These are phyloP conservation scores for Carollia perspicillata DNA, from an alignment of 2,113 vertebrate genomes.

Conservation along the genomic window DNA sequence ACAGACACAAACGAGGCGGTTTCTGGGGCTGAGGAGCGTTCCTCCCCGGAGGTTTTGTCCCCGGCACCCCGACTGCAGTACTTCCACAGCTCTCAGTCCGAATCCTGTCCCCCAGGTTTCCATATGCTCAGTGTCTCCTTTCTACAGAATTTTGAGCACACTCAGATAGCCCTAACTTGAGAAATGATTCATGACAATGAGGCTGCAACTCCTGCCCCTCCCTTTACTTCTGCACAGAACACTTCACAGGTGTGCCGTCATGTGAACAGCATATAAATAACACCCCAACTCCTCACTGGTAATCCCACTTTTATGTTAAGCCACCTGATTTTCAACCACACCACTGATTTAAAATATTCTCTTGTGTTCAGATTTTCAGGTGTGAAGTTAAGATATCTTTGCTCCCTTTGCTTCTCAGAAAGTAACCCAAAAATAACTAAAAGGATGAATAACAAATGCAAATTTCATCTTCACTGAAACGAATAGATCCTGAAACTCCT, in stretches of 20 bases:
- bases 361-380: neutral
- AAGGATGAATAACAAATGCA: neutral
- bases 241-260: neutral
- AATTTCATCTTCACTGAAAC: neutral
- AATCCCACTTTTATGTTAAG: neutral
- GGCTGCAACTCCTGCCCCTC: neutral
- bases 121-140: neutral
- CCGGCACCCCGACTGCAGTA: neutral
- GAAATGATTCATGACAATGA: neutral
- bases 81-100: neutral
- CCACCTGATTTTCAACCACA: neutral
- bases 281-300: neutral
- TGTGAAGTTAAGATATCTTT: neutral
- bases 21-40: neutral
- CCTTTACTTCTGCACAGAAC: neutral
- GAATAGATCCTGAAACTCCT: neutral
- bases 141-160: neutral
- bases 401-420: neutral
- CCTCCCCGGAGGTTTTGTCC: neutral
- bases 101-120: neutral
- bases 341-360: conserved; percentile 24
- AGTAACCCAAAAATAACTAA: neutral
- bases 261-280: neutral
- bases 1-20: neutral
- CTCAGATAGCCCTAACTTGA: neutral